A percentile compares a stretch with the other conserved stretches of the same genome.
Evolutionary conservation across 2,888 invertebrate species (phyloP).

Genomic region (Drosophila formosana): DNA sequence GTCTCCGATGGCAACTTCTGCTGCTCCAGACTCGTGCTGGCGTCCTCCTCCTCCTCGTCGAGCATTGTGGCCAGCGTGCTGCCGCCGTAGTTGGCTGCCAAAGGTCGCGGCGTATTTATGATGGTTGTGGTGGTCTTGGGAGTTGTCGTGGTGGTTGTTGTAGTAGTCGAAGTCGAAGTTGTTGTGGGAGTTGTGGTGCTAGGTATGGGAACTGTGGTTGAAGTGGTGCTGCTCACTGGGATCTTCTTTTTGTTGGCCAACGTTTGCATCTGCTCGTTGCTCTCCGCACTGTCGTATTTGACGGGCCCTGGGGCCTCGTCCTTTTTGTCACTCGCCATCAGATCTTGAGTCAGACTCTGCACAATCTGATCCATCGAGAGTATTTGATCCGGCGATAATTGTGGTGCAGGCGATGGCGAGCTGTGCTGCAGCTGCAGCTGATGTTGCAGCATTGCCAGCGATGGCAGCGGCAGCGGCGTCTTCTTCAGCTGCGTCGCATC

Average conservation of each 20-base stretch:
- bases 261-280: constrained; percentile 49
- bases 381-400: constrained; percentile 73
- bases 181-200: background rate
- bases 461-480: constrained; percentile 58
- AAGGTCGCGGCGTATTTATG: constrained; percentile 49
- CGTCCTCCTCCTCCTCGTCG: constrained; percentile 60
- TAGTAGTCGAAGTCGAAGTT: constrained; percentile 3
- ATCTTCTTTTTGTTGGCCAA: constrained; percentile 61
- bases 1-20: constrained; percentile 23
- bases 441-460: constrained; percentile 66
- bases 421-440: constrained; percentile 54
- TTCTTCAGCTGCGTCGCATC: constrained; percentile 57
- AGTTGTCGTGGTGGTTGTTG: constrained; percentile 25
- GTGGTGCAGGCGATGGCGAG: constrained; percentile 49
- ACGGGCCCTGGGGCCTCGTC: constrained; percentile 42
- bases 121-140: constrained; percentile 31
- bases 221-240: constrained; percentile 24
- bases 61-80: constrained; percentile 68
- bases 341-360: constrained; percentile 78
- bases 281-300: constrained; percentile 63
- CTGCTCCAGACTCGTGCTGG: constrained; percentile 36
- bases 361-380: constrained; percentile 83
- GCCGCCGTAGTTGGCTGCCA: constrained; percentile 57
- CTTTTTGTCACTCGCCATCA: constrained; percentile 49
- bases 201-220: constrained; percentile 10